Percentiles rank a stretch among this genome's conserved stretches.
Evolutionary conservation across 2,113 vertebrate genomes (phyloP).

Genomic region (Leptodactylus fuscus): DNA sequence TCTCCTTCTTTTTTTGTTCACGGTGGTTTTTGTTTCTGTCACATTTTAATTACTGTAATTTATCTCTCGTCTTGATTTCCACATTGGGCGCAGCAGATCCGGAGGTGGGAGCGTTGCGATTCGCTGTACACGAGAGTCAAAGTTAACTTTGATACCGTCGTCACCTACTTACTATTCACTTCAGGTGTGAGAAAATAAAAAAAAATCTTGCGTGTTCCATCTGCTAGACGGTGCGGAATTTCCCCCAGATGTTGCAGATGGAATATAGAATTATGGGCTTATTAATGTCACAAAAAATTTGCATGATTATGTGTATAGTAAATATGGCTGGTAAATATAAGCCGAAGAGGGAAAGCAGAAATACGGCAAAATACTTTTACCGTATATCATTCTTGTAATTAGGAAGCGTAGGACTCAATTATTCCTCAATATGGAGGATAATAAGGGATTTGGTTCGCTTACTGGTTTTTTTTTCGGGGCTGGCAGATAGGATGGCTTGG

Average conservation of each 20-base stretch:
- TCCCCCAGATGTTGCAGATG: slow-evolving; percentile 10
- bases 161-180: slow-evolving; percentile 7
- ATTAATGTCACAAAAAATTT: neutral
- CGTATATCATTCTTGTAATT: neutral
- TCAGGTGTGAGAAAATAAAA: slow-evolving; percentile 27
- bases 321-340: neutral
- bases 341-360: too few relatives aligned
- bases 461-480: too few relatives aligned
- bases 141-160: neutral
- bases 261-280: slow-evolving; percentile 16
- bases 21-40: slow-evolving; percentile 9
- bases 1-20: neutral
- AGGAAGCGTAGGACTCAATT: neutral
- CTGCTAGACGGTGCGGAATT: neutral
- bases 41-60: slow-evolving; percentile 43
- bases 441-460: too few relatives aligned
- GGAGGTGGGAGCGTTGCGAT: neutral
- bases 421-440: neutral
- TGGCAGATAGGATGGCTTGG: too few relatives aligned
- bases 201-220: slow-evolving; percentile 20
- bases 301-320: neutral
- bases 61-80: slow-evolving; percentile 17
- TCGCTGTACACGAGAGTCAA: neutral
- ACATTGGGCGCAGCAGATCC: neutral
- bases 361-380: too few relatives aligned